phyloP scores from a whole-genome alignment of 2,888 invertebrate species.

The Syrista parreyssii region DNA sequence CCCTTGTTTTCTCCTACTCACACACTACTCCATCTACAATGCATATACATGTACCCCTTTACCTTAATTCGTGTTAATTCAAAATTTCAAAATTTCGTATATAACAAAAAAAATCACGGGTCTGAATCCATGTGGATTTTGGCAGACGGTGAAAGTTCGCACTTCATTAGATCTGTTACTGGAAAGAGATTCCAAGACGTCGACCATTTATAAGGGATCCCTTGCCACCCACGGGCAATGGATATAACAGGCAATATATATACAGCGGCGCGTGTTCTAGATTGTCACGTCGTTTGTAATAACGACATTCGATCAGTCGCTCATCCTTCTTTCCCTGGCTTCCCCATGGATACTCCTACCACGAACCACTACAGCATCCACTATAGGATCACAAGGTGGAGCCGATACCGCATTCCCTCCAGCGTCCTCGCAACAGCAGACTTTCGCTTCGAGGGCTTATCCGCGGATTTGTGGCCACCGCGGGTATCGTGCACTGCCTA shows the following conservation, averaged over 20 bases:
- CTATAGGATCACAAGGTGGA: conserved; percentile 23
- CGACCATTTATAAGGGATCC: conserved; percentile 6
- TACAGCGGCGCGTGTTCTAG: conserved; percentile 52
- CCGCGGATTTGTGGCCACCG: conserved; percentile 60
- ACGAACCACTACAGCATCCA: conserved; percentile 7
- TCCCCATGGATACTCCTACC: conserved; percentile 2
- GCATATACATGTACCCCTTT: not conserved
- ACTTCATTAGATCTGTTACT: conserved; percentile 29
- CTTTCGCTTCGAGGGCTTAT: conserved; percentile 58
- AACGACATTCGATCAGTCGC: conserved; percentile 61
- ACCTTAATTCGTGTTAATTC: not conserved
- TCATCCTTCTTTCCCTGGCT: conserved; percentile 39
- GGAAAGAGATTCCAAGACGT: conserved; percentile 1
- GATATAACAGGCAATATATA: conserved; percentile 57
- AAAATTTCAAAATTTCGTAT: not conserved
- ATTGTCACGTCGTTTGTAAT: conserved; percentile 63
- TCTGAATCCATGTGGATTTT: not conserved
- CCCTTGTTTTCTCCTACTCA: not conserved
- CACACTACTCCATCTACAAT: not conserved
- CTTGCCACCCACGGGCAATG: conserved; percentile 28
- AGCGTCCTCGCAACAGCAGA: conserved; percentile 43
- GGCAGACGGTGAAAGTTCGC: conserved; percentile 19
- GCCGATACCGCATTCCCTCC: conserved; percentile 52
- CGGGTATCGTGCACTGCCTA: conserved; percentile 61
- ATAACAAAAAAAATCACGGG: not conserved